These are phyloP conservation scores for Polyommatus icarus DNA, from an alignment of 2,888 invertebrate genomes.

Conservation along the genomic window DNA sequence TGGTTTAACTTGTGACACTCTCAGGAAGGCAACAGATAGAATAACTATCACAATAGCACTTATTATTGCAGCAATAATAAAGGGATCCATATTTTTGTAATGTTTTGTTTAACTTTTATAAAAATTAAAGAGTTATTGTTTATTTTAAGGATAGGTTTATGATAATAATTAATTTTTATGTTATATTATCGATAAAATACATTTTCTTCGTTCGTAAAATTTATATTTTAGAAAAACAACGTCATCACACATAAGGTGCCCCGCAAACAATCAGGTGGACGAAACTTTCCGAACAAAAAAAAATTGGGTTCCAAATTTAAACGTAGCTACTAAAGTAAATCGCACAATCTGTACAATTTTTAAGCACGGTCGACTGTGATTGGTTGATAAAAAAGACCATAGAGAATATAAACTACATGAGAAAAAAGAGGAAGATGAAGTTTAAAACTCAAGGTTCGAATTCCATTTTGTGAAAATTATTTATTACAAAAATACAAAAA, in stretches of 20 bases:
- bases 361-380: no score
- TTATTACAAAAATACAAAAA: no score
- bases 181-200: not conserved
- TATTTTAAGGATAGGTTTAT: not conserved
- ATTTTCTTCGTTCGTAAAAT: constrained; percentile 3
- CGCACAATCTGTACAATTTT: no score
- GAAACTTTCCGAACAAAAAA: no score
- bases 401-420: no score
- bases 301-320: no score
- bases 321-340: no score
- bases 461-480: no score
- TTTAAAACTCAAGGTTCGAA: no score
- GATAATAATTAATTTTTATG: not conserved
- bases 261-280: no score
- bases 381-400: no score
- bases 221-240: not conserved
- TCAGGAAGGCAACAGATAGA: constrained; percentile 60
- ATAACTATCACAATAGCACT: constrained; percentile 65
- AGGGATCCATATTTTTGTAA: constrained; percentile 62
- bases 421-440: no score
- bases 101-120: constrained; percentile 2
- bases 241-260: constrained; percentile 27
- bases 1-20: constrained; percentile 59
- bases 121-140: not conserved
- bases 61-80: constrained; percentile 68